Percentiles rank a stretch among this genome's conserved stretches.
Evolutionary conservation across 2,113 vertebrate genomes (phyloP).

Genomic region (Budorcas taxicolor): DNA sequence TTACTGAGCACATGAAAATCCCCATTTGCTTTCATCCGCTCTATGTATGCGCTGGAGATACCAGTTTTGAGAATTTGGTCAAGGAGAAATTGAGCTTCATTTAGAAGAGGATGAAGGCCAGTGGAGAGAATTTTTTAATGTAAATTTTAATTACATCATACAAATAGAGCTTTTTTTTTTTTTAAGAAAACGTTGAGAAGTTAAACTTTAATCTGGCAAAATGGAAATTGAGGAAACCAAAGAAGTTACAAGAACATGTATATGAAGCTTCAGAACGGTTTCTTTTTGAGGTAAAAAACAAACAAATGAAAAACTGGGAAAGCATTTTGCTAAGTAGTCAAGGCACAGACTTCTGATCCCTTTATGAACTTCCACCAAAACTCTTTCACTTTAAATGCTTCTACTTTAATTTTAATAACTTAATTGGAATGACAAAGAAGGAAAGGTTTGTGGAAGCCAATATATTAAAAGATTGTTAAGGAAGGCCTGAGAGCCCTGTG

Average conservation of each 20-base stretch:
- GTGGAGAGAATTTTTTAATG: background rate
- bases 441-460: background rate
- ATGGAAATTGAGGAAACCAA: background rate
- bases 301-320: background rate
- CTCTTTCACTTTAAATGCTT: background rate
- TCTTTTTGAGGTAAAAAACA: background rate
- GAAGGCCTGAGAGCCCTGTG: background rate
- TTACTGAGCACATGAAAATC: background rate
- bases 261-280: background rate
- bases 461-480: background rate
- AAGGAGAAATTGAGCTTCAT: background rate
- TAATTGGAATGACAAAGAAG: conserved; percentile 1
- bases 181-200: background rate
- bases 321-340: background rate
- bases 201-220: background rate
- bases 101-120: background rate
- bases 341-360: background rate
- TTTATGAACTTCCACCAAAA: background rate
- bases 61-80: conserved; percentile 4
- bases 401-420: conserved; percentile 46
- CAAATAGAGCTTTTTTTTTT: background rate
- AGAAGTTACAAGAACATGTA: background rate
- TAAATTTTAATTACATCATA: background rate
- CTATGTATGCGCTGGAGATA: background rate
- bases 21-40: background rate